A percentile compares a stretch with the other conserved stretches of the same genome.
Evolutionary conservation across 2,797 vertebrate genomes (phyloP).

Genomic region (Myotis planiceps): DNA sequence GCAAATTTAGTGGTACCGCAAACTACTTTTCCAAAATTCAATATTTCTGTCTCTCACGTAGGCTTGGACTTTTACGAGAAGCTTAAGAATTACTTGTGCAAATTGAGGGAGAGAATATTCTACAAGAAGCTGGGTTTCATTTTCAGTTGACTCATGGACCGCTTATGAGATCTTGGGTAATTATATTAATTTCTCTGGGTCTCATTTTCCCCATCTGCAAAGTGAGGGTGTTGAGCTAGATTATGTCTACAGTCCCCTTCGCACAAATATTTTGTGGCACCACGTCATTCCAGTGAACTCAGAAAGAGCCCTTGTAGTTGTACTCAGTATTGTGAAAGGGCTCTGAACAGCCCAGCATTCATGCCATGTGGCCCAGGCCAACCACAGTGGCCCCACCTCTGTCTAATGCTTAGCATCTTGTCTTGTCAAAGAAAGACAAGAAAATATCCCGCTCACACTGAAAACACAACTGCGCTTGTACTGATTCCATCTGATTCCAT

Average conservation of each 20-base stretch:
- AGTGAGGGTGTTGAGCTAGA: neutral
- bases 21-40: conserved; percentile 26
- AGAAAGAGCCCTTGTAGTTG: neutral
- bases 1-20: neutral
- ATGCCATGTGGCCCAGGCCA: neutral
- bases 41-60: neutral
- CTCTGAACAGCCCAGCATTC: neutral
- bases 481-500: conserved; percentile 47
- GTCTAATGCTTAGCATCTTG: conserved; percentile 33
- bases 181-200: conserved; percentile 40
- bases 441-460: conserved; percentile 27
- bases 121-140: neutral
- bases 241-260: neutral
- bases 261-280: conserved; percentile 1
- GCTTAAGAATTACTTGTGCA: conserved; percentile 12
- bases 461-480: neutral
- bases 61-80: neutral
- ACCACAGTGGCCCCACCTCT: neutral
- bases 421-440: conserved; percentile 28
- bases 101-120: neutral
- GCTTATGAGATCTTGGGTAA: neutral
- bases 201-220: conserved; percentile 24
- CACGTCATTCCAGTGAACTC: conserved; percentile 19
- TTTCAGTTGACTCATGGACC: neutral
- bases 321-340: neutral